phyloP scores from a whole-genome alignment of 1,140 invertebrate species.

The Parapsyche elsis region DNA sequence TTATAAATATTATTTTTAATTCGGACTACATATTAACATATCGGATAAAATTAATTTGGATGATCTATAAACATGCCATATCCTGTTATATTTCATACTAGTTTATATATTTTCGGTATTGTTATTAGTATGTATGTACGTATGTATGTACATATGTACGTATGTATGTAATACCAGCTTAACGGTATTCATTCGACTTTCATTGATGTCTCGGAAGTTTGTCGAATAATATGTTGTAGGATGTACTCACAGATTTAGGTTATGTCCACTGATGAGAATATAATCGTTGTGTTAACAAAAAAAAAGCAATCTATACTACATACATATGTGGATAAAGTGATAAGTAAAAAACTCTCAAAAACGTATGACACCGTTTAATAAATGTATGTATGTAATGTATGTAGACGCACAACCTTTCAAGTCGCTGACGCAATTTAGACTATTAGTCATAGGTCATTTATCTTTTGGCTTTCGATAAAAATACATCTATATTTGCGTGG shows the following conservation, averaged over 20 bases:
- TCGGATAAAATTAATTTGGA: no score
- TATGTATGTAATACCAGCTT: background rate
- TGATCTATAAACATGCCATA: no score
- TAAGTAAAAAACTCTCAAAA: no score
- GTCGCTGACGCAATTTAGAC: background rate
- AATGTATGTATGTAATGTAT: no score
- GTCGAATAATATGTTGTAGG: background rate
- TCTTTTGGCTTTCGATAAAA: background rate
- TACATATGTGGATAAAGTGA: no score
- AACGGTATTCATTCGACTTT: no score
- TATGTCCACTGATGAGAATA: background rate
- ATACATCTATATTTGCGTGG: background rate
- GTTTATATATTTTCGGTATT: no score
- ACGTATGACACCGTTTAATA: no score
- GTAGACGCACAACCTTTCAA: background rate
- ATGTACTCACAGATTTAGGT: background rate
- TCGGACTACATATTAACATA: no score
- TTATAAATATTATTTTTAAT: no score
- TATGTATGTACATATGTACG: background rate
- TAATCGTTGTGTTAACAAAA: background rate
- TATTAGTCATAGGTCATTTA: constrained; percentile 1
- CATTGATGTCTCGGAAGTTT: background rate
- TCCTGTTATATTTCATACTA: no score
- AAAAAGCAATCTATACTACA: background rate
- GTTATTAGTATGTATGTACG: background rate